phyloP scores from a whole-genome alignment of 1,140 invertebrate species.

The Drosophila suzukii region DNA sequence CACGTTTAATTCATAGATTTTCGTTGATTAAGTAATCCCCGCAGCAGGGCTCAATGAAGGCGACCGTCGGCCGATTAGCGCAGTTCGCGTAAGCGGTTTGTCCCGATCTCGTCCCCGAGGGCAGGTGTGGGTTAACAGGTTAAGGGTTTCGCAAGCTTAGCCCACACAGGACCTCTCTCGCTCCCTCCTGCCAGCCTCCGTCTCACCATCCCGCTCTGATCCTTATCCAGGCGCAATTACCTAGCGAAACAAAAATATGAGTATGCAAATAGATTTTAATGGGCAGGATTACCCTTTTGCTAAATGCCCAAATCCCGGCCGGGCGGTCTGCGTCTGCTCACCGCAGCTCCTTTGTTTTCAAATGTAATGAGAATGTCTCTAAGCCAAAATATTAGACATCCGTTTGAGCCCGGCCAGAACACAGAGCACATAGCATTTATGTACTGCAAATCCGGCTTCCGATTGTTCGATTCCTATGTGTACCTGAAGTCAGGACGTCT shows the following conservation, averaged over 20 bases:
- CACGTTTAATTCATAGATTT: conserved; percentile 79
- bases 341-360: conserved; percentile 67
- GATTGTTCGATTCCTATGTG: conserved; percentile 53
- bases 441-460: conserved; percentile 72
- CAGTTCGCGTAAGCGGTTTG: conserved; percentile 65
- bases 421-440: conserved; percentile 2
- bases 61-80: conserved; percentile 65
- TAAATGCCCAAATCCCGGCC: conserved; percentile 75
- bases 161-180: conserved; percentile 27
- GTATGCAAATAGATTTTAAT: conserved; percentile 84
- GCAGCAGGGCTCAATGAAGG: conserved; percentile 59
- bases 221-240: conserved; percentile 80
- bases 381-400: conserved; percentile 83
- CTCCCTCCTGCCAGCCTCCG: background rate
- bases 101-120: conserved; percentile 8
- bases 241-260: conserved; percentile 79
- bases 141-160: conserved; percentile 55
- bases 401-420: conserved; percentile 60
- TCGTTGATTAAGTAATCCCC: conserved; percentile 78
- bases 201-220: conserved; percentile 32
- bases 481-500: conserved; percentile 71
- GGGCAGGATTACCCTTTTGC: conserved; percentile 81
- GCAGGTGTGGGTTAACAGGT: conserved; percentile 64
- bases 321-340: conserved; percentile 34
- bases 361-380: conserved; percentile 83